Percentiles rank a stretch among this genome's conserved stretches.
Conservation (phyloP, 2,888 invertebrate species). For the Hyalella azteca region DNA sequence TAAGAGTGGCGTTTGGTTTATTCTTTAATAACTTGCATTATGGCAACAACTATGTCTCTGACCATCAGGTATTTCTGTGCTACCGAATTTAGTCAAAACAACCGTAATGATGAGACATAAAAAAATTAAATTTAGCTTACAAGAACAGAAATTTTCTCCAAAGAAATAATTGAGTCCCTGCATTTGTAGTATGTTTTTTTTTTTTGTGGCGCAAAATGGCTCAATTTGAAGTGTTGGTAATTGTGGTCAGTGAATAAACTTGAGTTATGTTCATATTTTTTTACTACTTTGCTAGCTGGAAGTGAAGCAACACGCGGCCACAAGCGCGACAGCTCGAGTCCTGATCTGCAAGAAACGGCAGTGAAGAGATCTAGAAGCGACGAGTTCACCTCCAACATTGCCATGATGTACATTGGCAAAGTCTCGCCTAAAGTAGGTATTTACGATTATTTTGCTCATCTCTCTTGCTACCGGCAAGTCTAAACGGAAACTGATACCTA, state of each 20-base stretch:
- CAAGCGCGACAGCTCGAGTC: neutral
- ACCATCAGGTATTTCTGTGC: no score
- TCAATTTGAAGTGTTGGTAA: no score
- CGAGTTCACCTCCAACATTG: constrained; percentile 42
- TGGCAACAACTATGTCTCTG: no score
- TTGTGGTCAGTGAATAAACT: no score
- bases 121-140: neutral
- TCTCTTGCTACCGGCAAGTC: no score
- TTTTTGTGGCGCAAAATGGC: no score
- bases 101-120: neutral
- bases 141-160: neutral
- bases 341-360: neutral
- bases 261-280: no score
- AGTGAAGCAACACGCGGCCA: neutral
- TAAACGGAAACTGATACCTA: no score
- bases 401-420: constrained; percentile 54
- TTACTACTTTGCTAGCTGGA: no score
- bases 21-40: no score
- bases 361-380: constrained; percentile 5
- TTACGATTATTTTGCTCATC: neutral
- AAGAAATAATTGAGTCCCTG: neutral
- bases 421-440: constrained; percentile 50
- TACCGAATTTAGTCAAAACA: neutral
- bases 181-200: neutral
- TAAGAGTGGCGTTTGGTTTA: neutral